Conservation (phyloP, 2,797 vertebrate species). For the Acanthurus tractus region DNA sequence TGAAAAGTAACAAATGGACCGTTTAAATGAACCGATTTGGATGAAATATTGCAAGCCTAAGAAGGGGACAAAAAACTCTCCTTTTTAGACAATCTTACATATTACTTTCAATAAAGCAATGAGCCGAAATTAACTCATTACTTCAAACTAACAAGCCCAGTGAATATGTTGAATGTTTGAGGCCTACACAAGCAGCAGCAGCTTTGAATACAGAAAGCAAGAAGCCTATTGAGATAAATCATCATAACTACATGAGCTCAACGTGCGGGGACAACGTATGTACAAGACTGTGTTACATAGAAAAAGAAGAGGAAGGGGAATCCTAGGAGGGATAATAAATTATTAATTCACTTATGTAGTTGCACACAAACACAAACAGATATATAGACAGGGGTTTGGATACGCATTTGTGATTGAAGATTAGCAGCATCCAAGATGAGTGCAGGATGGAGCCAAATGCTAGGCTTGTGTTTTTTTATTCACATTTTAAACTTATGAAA, state of each 20-base stretch:
- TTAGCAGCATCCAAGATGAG: constrained; percentile 9
- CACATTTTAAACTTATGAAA: neutral
- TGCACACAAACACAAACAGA: neutral
- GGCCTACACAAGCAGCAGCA: constrained; percentile 28
- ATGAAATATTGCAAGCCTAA: constrained; percentile 17
- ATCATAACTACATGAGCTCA: constrained; percentile 30
- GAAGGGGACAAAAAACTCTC: constrained; percentile 6
- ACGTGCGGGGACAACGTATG: constrained; percentile 21
- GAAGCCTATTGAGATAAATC: constrained; percentile 34
- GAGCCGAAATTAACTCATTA: constrained; percentile 35
- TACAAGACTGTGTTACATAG: constrained; percentile 21
- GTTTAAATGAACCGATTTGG: constrained; percentile 34
- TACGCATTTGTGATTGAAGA: constrained; percentile 21
- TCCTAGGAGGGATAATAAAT: constrained; percentile 39
- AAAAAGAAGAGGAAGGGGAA: constrained; percentile 40
- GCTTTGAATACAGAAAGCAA: constrained; percentile 25
- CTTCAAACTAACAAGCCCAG: constrained; percentile 42
- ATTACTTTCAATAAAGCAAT: constrained; percentile 34
- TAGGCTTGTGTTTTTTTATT: constrained; percentile 3
- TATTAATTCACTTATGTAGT: constrained; percentile 43
- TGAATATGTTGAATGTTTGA: constrained; percentile 20
- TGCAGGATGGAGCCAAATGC: neutral
- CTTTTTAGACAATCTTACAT: constrained; percentile 19
- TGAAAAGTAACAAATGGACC: constrained; percentile 1
- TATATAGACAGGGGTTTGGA: neutral